Evolutionary conservation across 2,888 invertebrate genomes (phyloP).

Genomic region (Lasioglossum calceatum): DNA sequence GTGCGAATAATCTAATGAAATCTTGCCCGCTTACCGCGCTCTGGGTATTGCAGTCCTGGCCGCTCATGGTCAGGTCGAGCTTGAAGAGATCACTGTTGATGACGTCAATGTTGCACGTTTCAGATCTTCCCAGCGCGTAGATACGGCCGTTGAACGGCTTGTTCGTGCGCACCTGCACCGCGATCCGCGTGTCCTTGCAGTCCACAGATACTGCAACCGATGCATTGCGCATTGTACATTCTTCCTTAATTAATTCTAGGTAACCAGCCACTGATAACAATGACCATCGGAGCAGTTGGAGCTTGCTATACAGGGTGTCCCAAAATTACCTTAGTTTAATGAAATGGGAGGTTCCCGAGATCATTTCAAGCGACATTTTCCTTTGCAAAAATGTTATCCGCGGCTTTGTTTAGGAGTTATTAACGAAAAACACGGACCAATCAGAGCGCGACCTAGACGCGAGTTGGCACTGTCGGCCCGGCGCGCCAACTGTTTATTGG

Average conservation of each 20-base stretch:
- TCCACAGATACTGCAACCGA: constrained; percentile 92
- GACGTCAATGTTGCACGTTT: constrained; percentile 97
- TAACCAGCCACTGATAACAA: not conserved
- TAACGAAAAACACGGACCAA: too few species aligned
- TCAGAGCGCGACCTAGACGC: too few species aligned
- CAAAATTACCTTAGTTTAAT: too few species aligned
- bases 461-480: too few species aligned
- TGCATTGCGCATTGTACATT: not conserved
- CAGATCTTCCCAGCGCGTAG: constrained; percentile 96
- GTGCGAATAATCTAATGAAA: not conserved
- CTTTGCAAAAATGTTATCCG: too few species aligned
- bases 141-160: constrained; percentile 97
- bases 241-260: not conserved
- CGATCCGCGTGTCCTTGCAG: constrained; percentile 97
- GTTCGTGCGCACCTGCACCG: constrained; percentile 96
- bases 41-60: constrained; percentile 98
- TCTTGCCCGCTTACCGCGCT: constrained; percentile 90
- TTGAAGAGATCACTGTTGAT: constrained; percentile 96
- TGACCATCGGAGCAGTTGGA: not conserved
- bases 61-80: constrained; percentile 95
- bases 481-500: too few species aligned
- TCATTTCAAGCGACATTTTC: too few species aligned
- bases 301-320: too few species aligned
- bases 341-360: too few species aligned
- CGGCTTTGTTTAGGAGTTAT: too few species aligned